Percentiles rank a stretch among this genome's conserved stretches.
phyloP scores from a whole-genome alignment of 2,113 vertebrate genomes.

The Lophotis ruficrista region DNA sequence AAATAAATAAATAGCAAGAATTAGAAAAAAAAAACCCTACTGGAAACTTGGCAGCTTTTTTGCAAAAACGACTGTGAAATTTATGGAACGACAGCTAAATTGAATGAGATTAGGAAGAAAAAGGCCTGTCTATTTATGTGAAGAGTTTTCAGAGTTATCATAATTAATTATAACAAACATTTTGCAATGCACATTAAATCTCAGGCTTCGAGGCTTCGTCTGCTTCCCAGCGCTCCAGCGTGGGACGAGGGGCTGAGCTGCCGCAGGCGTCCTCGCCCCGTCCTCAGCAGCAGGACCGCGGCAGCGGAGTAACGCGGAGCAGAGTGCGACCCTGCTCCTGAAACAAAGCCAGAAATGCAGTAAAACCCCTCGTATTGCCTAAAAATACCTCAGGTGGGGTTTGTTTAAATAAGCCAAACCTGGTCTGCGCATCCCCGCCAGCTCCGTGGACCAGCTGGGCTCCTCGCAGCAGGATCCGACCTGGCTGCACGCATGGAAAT shows the following conservation, averaged over 20 bases:
- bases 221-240: not conserved
- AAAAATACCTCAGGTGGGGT: accelerated
- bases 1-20: constrained; percentile 8
- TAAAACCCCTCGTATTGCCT: accelerated
- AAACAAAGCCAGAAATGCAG: not conserved
- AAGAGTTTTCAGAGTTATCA: constrained; percentile 25
- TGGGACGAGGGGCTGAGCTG: not conserved
- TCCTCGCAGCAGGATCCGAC: not conserved
- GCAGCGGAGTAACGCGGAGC: accelerated
- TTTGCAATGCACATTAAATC: not conserved
- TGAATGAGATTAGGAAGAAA: constrained; percentile 43
- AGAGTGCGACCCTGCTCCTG: accelerated
- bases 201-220: not conserved
- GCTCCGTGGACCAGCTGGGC: accelerated
- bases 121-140: constrained; percentile 20
- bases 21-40: not conserved
- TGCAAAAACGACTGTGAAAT: constrained; percentile 12
- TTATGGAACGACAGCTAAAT: constrained; percentile 39
- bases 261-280: accelerated
- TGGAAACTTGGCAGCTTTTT: constrained; percentile 14
- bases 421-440: accelerated
- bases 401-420: not conserved
- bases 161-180: constrained; percentile 45
- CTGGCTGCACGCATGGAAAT: accelerated
- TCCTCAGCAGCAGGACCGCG: accelerated